Evolutionary conservation across 30 jellyfish, hydroid and myxozoan genomes (phyloP).

Genomic region (Hydractinia symbiolongicarpus): DNA sequence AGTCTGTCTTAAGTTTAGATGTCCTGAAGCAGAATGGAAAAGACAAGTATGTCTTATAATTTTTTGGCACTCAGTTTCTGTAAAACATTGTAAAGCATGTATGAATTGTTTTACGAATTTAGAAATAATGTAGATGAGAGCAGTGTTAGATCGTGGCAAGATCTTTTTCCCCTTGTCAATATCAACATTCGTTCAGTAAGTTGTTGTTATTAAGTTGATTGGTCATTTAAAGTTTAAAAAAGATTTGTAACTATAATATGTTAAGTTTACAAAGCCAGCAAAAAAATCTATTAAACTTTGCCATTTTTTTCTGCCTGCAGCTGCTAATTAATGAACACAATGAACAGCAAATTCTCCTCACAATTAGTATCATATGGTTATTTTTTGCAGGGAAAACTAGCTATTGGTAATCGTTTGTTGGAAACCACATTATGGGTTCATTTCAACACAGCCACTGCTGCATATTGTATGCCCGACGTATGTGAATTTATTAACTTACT

Average conservation of each 20-base stretch:
- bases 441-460: slow-evolving; percentile 71
- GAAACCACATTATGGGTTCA: slow-evolving; percentile 95
- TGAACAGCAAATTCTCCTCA: too few relatives aligned
- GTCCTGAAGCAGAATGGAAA: slow-evolving; percentile 13
- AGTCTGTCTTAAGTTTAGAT: slow-evolving; percentile 55
- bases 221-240: neutral
- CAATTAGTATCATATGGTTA: neutral
- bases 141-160: slow-evolving; percentile 42
- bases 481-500: neutral
- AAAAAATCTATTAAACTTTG: too few relatives aligned
- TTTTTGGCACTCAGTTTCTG: too few relatives aligned
- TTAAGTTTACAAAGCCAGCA: too few relatives aligned
- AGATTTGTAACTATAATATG: neutral
- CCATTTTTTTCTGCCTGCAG: too few relatives aligned
- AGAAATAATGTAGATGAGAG: slow-evolving; percentile 10
- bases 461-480: slow-evolving; percentile 61
- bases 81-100: too few relatives aligned
- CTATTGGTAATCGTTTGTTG: slow-evolving; percentile 77
- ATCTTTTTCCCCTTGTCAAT: slow-evolving; percentile 62
- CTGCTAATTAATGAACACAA: too few relatives aligned
- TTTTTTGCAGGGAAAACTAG: slow-evolving; percentile 78
- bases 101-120: neutral
- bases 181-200: slow-evolving; percentile 73
- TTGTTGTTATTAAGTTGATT: neutral
- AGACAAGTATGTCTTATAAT: neutral